Evolutionary conservation across 2,113 vertebrate genomes (phyloP), one percentile per base, ranked within the genome.

Genomic region (Panthera tigris): DNA sequence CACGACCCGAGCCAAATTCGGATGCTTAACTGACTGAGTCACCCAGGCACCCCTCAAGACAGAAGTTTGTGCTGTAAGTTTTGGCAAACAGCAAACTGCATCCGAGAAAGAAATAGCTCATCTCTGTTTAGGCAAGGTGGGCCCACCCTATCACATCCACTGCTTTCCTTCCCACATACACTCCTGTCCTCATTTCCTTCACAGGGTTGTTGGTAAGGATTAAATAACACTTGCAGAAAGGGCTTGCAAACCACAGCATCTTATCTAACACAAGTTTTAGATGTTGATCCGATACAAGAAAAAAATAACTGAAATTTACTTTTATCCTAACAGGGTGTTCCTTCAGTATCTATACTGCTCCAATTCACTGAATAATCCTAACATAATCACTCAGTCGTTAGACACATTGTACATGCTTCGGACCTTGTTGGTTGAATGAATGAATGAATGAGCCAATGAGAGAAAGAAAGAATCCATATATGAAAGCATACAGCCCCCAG

Each of bases 361-460:
- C 48, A 25, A 39, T 55, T 65, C 21, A 31, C 31, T 21, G 29
- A 80, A 45, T 36, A 23, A 14, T n/a, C 41, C 27, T 39, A 52
- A 2, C 5, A 73, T 21, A 4, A 66, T 14, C 12, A 74, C 4
- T 13, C 13, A 36, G 88, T 27, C 0, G 0, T 29, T 11, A 39
- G 52, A 15, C 50, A 39, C 31, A 87, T 0, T 41, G n/a, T 11
- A 73, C 1, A 16, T 11, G 61, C 23, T 39, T 33, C 83, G 79
- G 81, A 87, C 25, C 33, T 29, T 84, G 41, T 93, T 33, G 78
- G 50, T 45, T 87, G 41, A 88, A 36, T 89, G 52, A 94, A 71
- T 9, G 41, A 45, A 45, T 12, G 39, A 84, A 78, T 52, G 21
- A 55, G 25, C 33, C 31, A 63, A 63, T 10, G 27, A 65, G 68